Conservation (phyloP, 2,113 vertebrate genomes). For the Colius striatus region DNA sequence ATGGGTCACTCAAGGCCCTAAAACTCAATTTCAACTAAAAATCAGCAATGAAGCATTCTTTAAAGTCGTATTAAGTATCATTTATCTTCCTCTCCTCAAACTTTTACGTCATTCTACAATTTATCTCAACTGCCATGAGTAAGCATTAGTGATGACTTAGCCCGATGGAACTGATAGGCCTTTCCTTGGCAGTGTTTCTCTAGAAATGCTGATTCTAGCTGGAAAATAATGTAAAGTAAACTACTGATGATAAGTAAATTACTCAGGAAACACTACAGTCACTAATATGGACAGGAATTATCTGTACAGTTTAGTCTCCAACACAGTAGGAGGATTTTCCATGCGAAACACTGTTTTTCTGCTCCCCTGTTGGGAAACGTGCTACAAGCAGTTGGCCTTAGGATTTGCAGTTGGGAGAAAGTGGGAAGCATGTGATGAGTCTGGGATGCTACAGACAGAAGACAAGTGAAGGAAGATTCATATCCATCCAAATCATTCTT, state of each 20-base stretch:
- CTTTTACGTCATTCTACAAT: background rate
- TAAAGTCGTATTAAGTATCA: conserved; percentile 38
- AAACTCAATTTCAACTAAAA: conserved; percentile 1
- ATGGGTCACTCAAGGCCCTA: background rate
- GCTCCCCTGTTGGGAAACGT: background rate
- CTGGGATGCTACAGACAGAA: background rate
- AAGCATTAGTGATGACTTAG: background rate
- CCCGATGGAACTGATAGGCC: background rate
- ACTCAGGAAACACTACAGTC: background rate
- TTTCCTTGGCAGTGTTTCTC: background rate
- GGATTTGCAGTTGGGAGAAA: background rate
- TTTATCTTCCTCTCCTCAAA: conserved; percentile 2
- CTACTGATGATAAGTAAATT: background rate
- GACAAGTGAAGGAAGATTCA: background rate
- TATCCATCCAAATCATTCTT: background rate
- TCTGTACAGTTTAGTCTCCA: background rate
- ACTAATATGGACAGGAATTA: background rate
- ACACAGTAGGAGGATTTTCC: background rate
- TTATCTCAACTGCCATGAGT: background rate
- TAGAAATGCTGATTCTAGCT: background rate
- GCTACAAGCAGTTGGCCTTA: background rate
- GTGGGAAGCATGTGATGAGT: background rate
- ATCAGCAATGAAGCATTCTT: background rate
- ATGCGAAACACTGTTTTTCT: background rate
- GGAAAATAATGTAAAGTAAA: background rate